Conservation (phyloP, 2,888 invertebrate species). For the Altica lythri region DNA sequence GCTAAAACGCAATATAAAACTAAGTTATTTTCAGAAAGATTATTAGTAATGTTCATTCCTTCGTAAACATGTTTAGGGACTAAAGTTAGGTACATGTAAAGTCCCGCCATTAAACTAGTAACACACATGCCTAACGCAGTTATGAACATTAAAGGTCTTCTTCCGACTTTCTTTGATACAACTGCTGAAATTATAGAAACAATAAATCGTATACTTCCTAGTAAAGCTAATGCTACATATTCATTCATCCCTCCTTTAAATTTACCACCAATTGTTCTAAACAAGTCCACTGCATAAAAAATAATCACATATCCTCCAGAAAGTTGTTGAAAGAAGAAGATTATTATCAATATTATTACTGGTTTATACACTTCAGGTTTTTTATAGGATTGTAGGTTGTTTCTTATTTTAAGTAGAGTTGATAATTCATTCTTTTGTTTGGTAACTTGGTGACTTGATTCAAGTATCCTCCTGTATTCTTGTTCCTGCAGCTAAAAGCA, state of each 20-base stretch:
- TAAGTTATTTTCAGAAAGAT: slow-evolving; percentile 52
- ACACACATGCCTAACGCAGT: slow-evolving; percentile 62
- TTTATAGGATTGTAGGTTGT: slow-evolving; percentile 43
- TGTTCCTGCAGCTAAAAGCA: slow-evolving; percentile 36
- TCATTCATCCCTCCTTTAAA: slow-evolving; percentile 57
- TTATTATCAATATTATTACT: slow-evolving; percentile 55
- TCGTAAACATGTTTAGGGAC: slow-evolving; percentile 43
- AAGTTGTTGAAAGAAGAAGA: slow-evolving; percentile 63
- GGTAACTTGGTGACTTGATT: slow-evolving; percentile 30
- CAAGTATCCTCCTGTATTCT: slow-evolving; percentile 41
- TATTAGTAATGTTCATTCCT: slow-evolving; percentile 41
- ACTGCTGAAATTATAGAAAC: slow-evolving; percentile 60
- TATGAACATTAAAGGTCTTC: slow-evolving; percentile 59
- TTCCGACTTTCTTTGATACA: slow-evolving; percentile 59
- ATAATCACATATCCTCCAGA: slow-evolving; percentile 64
- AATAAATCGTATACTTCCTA: slow-evolving; percentile 61
- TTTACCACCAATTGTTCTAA: slow-evolving; percentile 57
- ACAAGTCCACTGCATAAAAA: slow-evolving; percentile 63
- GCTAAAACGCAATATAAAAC: slow-evolving; percentile 58
- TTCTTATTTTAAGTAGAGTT: slow-evolving; percentile 34
- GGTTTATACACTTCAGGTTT: slow-evolving; percentile 61
- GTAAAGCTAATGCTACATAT: slow-evolving; percentile 58
- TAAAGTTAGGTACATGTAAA: slow-evolving; percentile 46
- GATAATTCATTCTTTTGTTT: slow-evolving; percentile 31
- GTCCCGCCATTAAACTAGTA: slow-evolving; percentile 55